Evolutionary conservation across 2,888 invertebrate species (phyloP).

Genomic region (Acronicta psi): DNA sequence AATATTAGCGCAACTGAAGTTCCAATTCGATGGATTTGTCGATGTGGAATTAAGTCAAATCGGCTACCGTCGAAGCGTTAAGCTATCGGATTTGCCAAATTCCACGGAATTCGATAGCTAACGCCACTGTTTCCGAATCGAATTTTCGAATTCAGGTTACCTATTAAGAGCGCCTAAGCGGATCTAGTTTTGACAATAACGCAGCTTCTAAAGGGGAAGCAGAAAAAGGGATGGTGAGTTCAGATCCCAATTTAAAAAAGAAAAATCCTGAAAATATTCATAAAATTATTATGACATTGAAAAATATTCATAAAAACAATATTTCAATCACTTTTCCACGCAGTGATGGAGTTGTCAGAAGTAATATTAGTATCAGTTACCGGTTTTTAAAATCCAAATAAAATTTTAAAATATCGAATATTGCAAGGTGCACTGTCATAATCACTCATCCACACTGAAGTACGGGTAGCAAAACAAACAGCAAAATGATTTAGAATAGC

Average conservation of each 20-base stretch:
- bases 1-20: slow-evolving; percentile 9
- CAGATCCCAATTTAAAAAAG: too few relatives aligned
- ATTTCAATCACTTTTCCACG: too few relatives aligned
- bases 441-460: slow-evolving; percentile 67
- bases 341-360: too few relatives aligned
- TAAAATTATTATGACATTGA: too few relatives aligned
- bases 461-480: slow-evolving; percentile 42
- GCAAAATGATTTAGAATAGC: slow-evolving; percentile 51
- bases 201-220: too few relatives aligned
- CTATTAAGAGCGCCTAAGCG: slow-evolving; percentile 4
- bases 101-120: slow-evolving; percentile 19
- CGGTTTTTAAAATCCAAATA: too few relatives aligned
- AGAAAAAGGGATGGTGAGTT: too few relatives aligned
- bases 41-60: slow-evolving; percentile 20
- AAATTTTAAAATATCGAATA: not conserved
- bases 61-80: not conserved
- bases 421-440: slow-evolving; percentile 58
- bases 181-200: not conserved
- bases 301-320: too few relatives aligned
- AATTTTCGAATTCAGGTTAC: slow-evolving; percentile 1
- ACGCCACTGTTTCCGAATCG: not conserved
- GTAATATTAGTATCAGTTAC: too few relatives aligned
- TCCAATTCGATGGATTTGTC: not conserved
- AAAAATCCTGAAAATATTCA: too few relatives aligned
- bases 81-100: slow-evolving; percentile 12